A percentile compares a stretch with the other conserved stretches of the same genome.
Conservation (phyloP, 2,113 vertebrate species). For the Corydoras maculifer region DNA sequence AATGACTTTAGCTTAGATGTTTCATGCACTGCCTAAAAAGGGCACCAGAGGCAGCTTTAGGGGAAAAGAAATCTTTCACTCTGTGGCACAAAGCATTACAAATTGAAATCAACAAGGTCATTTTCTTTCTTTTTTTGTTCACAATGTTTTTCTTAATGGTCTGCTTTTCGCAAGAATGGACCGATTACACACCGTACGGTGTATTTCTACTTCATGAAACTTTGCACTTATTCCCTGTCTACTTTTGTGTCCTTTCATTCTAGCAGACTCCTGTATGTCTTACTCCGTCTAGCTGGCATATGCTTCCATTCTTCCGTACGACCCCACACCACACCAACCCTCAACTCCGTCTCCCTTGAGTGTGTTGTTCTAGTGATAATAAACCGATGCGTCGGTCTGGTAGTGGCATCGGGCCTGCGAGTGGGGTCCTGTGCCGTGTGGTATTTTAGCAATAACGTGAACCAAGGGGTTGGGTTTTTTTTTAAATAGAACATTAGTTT, state of each 20-base stretch:
- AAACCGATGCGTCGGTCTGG: constrained; percentile 66
- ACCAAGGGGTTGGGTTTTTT: constrained; percentile 79
- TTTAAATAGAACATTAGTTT: constrained; percentile 67
- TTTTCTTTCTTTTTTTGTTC: constrained; percentile 38
- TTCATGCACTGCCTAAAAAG: constrained; percentile 81
- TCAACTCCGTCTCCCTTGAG: constrained; percentile 30
- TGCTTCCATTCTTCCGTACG: constrained; percentile 5
- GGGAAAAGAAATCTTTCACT: constrained; percentile 22
- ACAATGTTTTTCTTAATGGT: background rate
- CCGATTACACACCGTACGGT: background rate
- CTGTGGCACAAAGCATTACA: constrained; percentile 58
- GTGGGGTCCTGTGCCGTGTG: constrained; percentile 90
- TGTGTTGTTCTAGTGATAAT: constrained; percentile 66
- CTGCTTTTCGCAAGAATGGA: background rate
- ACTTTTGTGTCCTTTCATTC: constrained; percentile 7
- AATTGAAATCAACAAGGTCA: constrained; percentile 31
- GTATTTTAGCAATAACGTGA: constrained; percentile 98
- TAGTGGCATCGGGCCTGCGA: constrained; percentile 78
- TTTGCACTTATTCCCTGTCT: constrained; percentile 32
- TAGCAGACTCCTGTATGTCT: background rate
- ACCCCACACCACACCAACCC: constrained; percentile 20
- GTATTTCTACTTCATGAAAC: background rate
- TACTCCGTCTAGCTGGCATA: background rate
- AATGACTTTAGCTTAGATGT: constrained; percentile 75
- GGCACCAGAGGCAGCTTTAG: constrained; percentile 80